Base-by-base conservation (phyloP, 2,797 vertebrate species). In the Paedocypris micromegethes region DNA sequence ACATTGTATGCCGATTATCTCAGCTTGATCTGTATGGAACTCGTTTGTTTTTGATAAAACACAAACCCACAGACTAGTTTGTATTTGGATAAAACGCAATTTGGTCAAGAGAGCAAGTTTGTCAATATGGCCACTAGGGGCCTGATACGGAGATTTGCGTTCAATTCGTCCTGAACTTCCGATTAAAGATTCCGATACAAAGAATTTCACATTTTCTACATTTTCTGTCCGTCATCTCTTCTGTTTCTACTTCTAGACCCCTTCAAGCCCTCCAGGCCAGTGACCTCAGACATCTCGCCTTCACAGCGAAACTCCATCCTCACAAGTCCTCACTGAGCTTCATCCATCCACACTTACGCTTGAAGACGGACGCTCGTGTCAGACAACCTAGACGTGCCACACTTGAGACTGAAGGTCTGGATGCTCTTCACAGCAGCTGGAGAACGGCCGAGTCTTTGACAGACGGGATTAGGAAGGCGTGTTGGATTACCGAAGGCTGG, bases 401-500 rank as follows among this genome's bases (percentile, higher is more conserved):
- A 64, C 6, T 68, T 40, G 46, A 48, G 52, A 57, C 41, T 9
- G 66, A 74, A 48, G 64, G 56, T 49, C 40, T 43, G 40, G 39
- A 4, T 62, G 67, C 67, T 68, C 65, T 59, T 69, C 53, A 62
- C 49, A 66, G 66, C 61, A 46, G 42, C 48, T 56, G 53, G 66
- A 70, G 65, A 74, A 70, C 64, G 72, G 61, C 57, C 62, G 61
- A 4, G n/a, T 66, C 37, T 69, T 60, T 74, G 58, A 74, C 72
- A 72, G 50, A 65, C 45, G 57, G 77, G 74, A 78, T 78, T 78
- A 76, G 6, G 64, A 52, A 53, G 52, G 48, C 39, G 65, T 76
- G 50, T 76, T 57, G 65, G 68, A 69, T 78, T 76, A 82, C 67
- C 52, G 56, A 64, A 77, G 64, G 69, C 68, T 58, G 75, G 68